Percentiles rank a stretch among this genome's conserved stretches.
Evolutionary conservation across 2,113 vertebrate genomes (phyloP).

Genomic region (Misgurnus anguillicaudatus): DNA sequence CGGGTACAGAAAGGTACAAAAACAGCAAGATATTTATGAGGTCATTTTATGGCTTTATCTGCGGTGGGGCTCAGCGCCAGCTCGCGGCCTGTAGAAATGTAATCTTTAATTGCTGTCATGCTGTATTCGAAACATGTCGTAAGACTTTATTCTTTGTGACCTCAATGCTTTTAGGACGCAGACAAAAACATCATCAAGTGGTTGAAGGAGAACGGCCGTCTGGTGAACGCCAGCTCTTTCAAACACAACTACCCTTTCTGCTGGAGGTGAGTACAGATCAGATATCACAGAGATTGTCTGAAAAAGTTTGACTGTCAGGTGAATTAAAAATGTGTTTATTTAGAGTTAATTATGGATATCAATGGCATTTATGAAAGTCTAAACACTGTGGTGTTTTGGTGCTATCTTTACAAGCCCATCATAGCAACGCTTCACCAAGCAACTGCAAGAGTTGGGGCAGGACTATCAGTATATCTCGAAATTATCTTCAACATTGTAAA

Average conservation of each 20-base stretch:
- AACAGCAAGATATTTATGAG: neutral
- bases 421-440: too few species aligned
- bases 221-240: conserved; percentile 78
- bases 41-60: neutral
- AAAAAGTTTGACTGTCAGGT: too few species aligned
- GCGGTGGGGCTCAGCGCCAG: neutral
- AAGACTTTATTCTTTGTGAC: neutral
- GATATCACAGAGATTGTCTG: too few species aligned
- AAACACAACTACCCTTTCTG: conserved; percentile 98
- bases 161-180: conserved; percentile 80
- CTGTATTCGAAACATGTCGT: neutral
- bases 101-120: neutral
- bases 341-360: too few species aligned
- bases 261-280: conserved; percentile 85
- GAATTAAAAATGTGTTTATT: too few species aligned
- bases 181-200: conserved; percentile 92
- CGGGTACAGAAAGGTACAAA: neutral
- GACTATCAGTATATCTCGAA: too few species aligned
- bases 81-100: neutral
- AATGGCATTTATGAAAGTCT: too few species aligned
- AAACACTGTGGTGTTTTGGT: too few species aligned
- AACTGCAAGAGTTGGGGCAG: too few species aligned
- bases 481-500: too few species aligned
- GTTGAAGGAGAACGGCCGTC: conserved; percentile 88
- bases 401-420: too few species aligned